Conservation (phyloP, 2,888 invertebrate genomes). For the Polymixis lichenea region DNA sequence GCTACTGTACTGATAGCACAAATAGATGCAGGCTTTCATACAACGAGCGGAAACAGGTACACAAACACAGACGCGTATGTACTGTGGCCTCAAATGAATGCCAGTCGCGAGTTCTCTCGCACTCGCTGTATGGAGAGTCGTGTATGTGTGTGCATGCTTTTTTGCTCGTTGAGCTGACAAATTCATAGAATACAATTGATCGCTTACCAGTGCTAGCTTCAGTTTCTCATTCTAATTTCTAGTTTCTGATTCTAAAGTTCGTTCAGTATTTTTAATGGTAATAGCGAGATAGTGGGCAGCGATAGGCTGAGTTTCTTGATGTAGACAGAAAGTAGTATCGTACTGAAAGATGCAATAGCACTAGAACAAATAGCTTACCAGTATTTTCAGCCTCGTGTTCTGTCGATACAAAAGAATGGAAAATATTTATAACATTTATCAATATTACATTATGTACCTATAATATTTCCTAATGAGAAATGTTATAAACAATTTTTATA, state of each 20-base stretch:
- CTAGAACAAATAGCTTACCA: constrained; percentile 12
- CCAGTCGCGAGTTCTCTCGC: too few relatives aligned
- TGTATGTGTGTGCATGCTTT: not conserved
- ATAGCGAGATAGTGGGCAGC: not conserved
- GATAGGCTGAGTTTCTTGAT: not conserved
- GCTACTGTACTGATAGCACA: not conserved
- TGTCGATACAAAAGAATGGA: not conserved
- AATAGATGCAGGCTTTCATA: too few relatives aligned
- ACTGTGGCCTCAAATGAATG: too few relatives aligned
- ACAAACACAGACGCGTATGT: too few relatives aligned
- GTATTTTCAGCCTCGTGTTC: not conserved
- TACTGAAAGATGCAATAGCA: not conserved
- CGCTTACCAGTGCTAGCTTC: not conserved
- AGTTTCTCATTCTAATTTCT: not conserved
- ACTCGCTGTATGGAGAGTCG: not conserved
- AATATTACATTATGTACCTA: not conserved
- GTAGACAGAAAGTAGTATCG: not conserved
- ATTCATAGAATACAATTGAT: not conserved
- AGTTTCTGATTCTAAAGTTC: constrained; percentile 15
- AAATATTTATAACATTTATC: not conserved
- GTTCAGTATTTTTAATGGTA: not conserved
- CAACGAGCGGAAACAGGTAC: too few relatives aligned
- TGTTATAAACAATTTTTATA: too few relatives aligned
- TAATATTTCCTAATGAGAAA: not conserved
- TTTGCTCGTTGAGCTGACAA: not conserved